phyloP scores from a whole-genome alignment of 2,113 vertebrate genomes.

The Cynocephalus volans region DNA sequence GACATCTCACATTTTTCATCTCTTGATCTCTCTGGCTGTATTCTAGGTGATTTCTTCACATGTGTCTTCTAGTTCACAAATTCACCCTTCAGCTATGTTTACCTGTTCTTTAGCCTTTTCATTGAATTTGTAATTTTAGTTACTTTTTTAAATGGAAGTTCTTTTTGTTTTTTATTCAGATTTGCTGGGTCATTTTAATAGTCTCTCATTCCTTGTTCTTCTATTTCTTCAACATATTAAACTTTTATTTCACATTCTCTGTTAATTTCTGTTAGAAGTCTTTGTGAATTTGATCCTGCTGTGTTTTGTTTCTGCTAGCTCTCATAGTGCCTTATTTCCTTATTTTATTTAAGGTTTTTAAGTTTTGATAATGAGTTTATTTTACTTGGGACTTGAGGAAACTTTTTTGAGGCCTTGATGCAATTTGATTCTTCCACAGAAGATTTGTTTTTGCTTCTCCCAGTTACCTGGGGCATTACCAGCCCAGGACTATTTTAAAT shows the following conservation, averaged over 20 bases:
- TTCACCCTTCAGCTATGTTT: neutral
- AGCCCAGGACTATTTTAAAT: neutral
- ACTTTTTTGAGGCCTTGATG: neutral
- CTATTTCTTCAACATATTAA: neutral
- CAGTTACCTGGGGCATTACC: neutral
- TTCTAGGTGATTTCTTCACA: neutral
- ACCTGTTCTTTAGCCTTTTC: neutral
- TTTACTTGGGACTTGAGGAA: neutral
- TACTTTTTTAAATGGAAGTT: neutral
- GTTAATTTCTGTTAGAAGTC: neutral
- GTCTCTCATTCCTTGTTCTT: neutral
- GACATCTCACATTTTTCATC: neutral
- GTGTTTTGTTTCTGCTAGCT: neutral
- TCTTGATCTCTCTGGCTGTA: neutral
- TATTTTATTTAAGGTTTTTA: no score
- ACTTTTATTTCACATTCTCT: neutral
- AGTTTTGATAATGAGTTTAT: neutral
- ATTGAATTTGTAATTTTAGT: neutral
- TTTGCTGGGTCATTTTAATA: neutral
- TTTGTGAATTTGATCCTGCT: neutral
- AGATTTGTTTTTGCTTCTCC: neutral
- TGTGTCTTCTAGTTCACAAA: neutral
- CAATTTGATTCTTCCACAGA: neutral
- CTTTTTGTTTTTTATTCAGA: neutral
- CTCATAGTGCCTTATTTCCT: no score